Percentiles rank a stretch among this genome's conserved stretches.
phyloP scores from a whole-genome alignment of 2,888 invertebrate species.

The Orthosia incerta region DNA sequence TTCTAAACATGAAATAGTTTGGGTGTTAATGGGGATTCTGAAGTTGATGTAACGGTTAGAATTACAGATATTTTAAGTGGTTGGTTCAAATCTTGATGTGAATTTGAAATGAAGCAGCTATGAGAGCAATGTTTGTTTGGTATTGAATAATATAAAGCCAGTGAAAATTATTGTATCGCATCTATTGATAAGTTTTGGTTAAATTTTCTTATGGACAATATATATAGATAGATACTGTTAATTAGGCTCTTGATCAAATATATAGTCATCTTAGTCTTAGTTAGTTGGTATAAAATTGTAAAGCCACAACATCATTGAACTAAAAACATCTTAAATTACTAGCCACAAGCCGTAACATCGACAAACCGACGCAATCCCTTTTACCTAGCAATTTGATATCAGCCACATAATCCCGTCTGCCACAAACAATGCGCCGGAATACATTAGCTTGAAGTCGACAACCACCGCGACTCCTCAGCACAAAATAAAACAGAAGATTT shows the following conservation, averaged over 20 bases:
- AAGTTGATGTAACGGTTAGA: conserved; percentile 54
- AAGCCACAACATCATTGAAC: background rate
- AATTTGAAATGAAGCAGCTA: background rate
- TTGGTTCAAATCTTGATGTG: background rate
- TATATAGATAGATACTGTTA: background rate
- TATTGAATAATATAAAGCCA: background rate
- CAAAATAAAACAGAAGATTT: background rate
- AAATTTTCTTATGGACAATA: background rate
- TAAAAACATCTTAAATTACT: conserved; percentile 15
- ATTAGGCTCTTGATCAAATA: background rate
- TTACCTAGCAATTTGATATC: conserved; percentile 76
- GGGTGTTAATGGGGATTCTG: conserved; percentile 62
- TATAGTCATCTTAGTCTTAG: too few relatives aligned
- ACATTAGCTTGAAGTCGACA: conserved; percentile 85
- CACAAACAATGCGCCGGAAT: conserved; percentile 86
- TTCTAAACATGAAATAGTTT: conserved; percentile 61
- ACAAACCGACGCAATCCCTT: conserved; percentile 70
- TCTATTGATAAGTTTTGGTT: background rate
- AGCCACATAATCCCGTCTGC: conserved; percentile 81
- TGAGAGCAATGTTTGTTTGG: background rate
- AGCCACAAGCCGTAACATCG: conserved; percentile 52
- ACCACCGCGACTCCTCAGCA: conserved; percentile 68
- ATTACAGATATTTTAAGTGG: conserved; percentile 48
- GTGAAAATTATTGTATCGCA: background rate
- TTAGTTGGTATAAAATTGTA: too few relatives aligned